phyloP scores from a whole-genome alignment of 2,797 vertebrate genomes.

The Strix occidentalis region DNA sequence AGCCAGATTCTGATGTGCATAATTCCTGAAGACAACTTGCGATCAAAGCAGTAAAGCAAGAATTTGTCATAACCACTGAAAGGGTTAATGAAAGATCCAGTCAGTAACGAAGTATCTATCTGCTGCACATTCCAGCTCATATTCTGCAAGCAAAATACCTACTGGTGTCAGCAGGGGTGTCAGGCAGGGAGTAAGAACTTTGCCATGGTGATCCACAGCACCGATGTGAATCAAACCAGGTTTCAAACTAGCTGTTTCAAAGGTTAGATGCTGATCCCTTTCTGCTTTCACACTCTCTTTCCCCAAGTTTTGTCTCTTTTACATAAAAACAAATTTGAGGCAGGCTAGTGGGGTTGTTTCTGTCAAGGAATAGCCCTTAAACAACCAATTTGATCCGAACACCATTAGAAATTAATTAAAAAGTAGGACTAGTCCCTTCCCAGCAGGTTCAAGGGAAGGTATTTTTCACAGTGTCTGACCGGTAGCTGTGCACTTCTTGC shows the following conservation, averaged over 20 bases:
- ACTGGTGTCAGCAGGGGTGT: not conserved
- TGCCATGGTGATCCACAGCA: not conserved
- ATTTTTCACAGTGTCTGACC: not conserved
- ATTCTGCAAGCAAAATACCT: not conserved
- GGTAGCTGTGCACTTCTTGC: not conserved
- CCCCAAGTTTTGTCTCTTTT: not conserved
- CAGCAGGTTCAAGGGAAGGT: not conserved
- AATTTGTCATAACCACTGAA: not conserved
- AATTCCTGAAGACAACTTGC: not conserved
- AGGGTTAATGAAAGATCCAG: not conserved
- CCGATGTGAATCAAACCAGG: not conserved
- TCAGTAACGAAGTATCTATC: not conserved
- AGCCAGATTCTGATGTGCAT: not conserved
- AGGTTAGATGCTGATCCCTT: not conserved
- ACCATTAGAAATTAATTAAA: not conserved
- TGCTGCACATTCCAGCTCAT: not conserved
- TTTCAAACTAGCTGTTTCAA: not conserved
- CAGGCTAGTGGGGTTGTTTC: not conserved
- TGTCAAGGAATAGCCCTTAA: not conserved
- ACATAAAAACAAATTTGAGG: not conserved
- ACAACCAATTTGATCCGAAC: not conserved
- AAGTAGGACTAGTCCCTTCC: not conserved
- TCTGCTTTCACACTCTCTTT: not conserved
- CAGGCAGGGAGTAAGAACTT: not conserved
- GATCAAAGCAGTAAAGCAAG: not conserved